A percentile compares a stretch with the other conserved stretches of the same genome.
phyloP scores from a whole-genome alignment of 2,888 invertebrate species.

The Xanthia togata region DNA sequence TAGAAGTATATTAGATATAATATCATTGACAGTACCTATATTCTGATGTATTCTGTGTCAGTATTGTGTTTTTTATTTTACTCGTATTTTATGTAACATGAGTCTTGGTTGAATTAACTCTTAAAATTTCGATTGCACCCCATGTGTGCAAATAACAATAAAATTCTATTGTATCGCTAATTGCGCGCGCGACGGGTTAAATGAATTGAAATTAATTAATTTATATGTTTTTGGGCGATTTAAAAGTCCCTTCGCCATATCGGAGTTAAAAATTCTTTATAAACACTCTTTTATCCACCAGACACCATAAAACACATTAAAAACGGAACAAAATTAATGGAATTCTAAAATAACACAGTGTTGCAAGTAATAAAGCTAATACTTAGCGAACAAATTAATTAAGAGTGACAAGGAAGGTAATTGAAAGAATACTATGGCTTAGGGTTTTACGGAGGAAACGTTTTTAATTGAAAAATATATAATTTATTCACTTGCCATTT shows the following conservation, averaged over 20 bases:
- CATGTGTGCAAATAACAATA: too few relatives aligned
- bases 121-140: too few relatives aligned
- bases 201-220: too few relatives aligned
- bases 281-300: neutral
- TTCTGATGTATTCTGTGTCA: too few relatives aligned
- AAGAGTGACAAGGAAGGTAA: slow-evolving; percentile 64
- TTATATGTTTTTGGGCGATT: neutral
- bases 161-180: too few relatives aligned
- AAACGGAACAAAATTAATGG: slow-evolving; percentile 36
- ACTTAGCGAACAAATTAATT: slow-evolving; percentile 63
- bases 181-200: too few relatives aligned
- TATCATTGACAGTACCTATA: too few relatives aligned
- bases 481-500: slow-evolving; percentile 21
- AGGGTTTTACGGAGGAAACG: slow-evolving; percentile 29
- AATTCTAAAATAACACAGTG: slow-evolving; percentile 18
- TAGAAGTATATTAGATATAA: too few relatives aligned
- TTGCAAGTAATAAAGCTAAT: slow-evolving; percentile 45
- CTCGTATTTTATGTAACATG: too few relatives aligned
- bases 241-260: neutral
- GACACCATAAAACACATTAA: slow-evolving; percentile 13
- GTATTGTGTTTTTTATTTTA: too few relatives aligned
- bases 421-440: slow-evolving; percentile 58
- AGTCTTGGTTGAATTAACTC: too few relatives aligned
- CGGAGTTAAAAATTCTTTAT: too few relatives aligned
- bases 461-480: slow-evolving; percentile 53